Base-by-base conservation (phyloP, 2,888 invertebrate genomes). In the Hololepta plana region DNA sequence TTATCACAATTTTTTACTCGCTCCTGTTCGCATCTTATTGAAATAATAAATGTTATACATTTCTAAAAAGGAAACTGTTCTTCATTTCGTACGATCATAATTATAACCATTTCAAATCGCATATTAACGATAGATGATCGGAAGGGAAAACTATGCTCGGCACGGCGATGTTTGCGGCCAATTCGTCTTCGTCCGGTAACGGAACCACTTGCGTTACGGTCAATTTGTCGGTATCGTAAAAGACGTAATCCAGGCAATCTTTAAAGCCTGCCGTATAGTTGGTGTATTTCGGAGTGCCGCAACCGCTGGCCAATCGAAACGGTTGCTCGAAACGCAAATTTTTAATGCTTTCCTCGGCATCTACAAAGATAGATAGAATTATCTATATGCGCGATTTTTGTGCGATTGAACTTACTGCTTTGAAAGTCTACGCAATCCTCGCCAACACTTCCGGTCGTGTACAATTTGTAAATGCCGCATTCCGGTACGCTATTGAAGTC, bases 401-500 rank as follows among this genome's bases (percentile, higher is more conserved):
- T 44, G 41, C 15, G 15, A 80, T 50, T 19, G 22, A 24, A 61
- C 72, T 62, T 63, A 82, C 84, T 74, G 38, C 76, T 79, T 34
- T 55, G 61, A 82, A 87, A 90, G 47, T 85, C 85, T 12, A 62
- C 51, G 35, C 70, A 67, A 39, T 68, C 54, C 26, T 58, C 59
- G 17, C 67, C 59, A 6, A 87, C 65, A 32, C 47, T 45, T 31
- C 76, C 74, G 17, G 67, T 63, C 0, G 76, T 80, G 53, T 81
- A 71, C 27, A 87, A 58, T 43, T 75, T 65, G 51, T 73, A 82
- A 40, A 88, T 70, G 1, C 82, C 85, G 48, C 74, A 76, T 26
- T 73, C 69, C 1, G 90, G 88, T 2, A 68, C 67, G 49, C 84
- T 85, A 48, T 95, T 95, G 43, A 93, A 90, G 51, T 95, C 95